These are phyloP conservation scores for Drosophila formosana DNA, from an alignment of 2,888 invertebrate genomes.

Conservation along the genomic window DNA sequence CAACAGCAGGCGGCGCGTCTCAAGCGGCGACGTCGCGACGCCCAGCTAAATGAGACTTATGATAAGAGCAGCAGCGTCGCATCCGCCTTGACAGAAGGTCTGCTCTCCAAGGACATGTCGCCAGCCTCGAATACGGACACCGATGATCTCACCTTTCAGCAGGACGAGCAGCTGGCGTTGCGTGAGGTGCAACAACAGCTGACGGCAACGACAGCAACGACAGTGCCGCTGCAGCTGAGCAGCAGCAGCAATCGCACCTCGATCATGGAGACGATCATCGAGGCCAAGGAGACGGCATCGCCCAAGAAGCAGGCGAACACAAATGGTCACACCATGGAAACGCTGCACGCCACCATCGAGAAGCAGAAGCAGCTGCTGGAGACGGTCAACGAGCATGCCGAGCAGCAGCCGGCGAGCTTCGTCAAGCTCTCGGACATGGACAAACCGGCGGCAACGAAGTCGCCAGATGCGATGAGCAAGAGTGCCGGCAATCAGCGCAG, in stretches of 20 bases:
- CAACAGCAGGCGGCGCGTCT: conserved; percentile 54
- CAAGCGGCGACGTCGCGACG: conserved; percentile 83
- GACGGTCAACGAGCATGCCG: conserved; percentile 83
- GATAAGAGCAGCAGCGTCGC: conserved; percentile 85
- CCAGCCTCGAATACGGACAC: conserved; percentile 85
- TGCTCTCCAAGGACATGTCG: conserved; percentile 85
- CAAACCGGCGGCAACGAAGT: conserved; percentile 87
- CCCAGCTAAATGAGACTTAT: conserved; percentile 85
- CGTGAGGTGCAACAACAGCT: conserved; percentile 66
- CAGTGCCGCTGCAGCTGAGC: conserved; percentile 60
- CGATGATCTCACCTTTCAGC: conserved; percentile 85
- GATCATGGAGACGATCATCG: conserved; percentile 85
- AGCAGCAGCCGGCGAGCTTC: conserved; percentile 85
- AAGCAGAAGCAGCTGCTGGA: conserved; percentile 85
- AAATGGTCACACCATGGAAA: conserved; percentile 83
- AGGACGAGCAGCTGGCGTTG: conserved; percentile 82
- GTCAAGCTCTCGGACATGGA: conserved; percentile 93
- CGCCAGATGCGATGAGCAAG: conserved; percentile 83
- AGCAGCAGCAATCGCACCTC: conserved; percentile 80
- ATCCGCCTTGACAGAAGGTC: conserved; percentile 83
- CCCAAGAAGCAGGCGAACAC: conserved; percentile 78
- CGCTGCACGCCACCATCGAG: conserved; percentile 82
- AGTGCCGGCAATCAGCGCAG: conserved; percentile 84
- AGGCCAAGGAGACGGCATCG: conserved; percentile 84
- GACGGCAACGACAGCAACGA: conserved; percentile 33